Evolutionary conservation across 1,140 invertebrate genomes (phyloP), one percentile per base, ranked within the genome.

Genomic region (Drosophila serrata): DNA sequence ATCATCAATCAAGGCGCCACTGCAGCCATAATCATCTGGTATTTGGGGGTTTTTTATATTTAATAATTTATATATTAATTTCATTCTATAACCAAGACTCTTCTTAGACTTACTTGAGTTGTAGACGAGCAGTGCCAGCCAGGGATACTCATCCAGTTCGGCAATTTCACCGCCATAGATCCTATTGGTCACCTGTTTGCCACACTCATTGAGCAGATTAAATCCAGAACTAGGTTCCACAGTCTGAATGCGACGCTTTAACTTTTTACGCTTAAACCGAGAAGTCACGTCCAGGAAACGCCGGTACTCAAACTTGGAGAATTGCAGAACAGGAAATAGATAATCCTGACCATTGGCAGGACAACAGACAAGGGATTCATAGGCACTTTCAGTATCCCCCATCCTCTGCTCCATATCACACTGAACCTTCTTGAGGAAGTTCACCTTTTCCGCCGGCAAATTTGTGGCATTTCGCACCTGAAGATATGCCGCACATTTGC

Each of bases 101-200:
- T 72, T 12, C 0, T 11, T 3, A 0, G 9, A 79, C 91, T 82
- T 46, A 92, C 92, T 91, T 58, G 92, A 91, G 43, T 93, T 90
- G 69, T 97, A 96, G 68, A 95, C 94, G 17, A 97, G 80, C 2
- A 96, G 86, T 0, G 94, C 95, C 94, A 96, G 95, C 96, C 96
- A 97, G 0, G 96, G 96, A 85, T 93, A 94, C 65, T 94, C 94
- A 35, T 93, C 93, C 15, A 94, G 60, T 35, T 93, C 93, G 4
- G 94, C 92, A 19, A 91, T 91, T 64, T 94, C 92, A 4, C 94
- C 94, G 3, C 94, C 94, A 64, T 93, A 92, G 56, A 94, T 94
- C 43, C 92, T 91, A 69, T 93, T 91, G 15, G 82, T 79, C 6
- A 81, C 76, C 69, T 82, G 80, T 17, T 92, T 80, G 53, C 93